Evolutionary conservation across 2,113 vertebrate species (phyloP).

Genomic region (Semnornis frantzii): DNA sequence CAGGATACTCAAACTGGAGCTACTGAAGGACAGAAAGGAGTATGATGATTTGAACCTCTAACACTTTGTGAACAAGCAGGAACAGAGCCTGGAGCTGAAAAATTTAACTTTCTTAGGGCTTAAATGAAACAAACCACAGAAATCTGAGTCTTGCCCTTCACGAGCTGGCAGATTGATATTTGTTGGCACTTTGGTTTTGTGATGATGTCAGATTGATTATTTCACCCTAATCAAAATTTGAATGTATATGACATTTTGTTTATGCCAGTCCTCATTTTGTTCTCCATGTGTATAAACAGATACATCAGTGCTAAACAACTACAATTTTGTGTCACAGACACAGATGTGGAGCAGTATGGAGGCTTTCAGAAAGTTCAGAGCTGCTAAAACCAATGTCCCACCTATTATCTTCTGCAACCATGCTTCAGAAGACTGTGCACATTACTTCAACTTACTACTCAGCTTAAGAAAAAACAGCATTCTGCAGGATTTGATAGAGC

Average conservation of each 20-base stretch:
- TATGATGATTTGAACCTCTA: not conserved
- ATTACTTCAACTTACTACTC: not conserved
- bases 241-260: conserved; percentile 74
- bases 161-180: conserved; percentile 50
- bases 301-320: conserved; percentile 66
- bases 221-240: conserved; percentile 69
- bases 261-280: conserved; percentile 72
- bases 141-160: conserved; percentile 29
- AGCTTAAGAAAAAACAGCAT: not conserved
- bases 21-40: not conserved
- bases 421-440: not conserved
- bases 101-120: not conserved
- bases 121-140: conserved; percentile 47
- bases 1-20: not conserved
- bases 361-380: conserved; percentile 1
- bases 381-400: conserved; percentile 60
- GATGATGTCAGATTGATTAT: conserved; percentile 71
- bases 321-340: conserved; percentile 52
- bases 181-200: conserved; percentile 20
- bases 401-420: not conserved
- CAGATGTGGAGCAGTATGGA: conserved; percentile 64
- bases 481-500: not conserved
- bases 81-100: not conserved
- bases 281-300: conserved; percentile 74
- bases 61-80: not conserved